These are phyloP conservation scores for Myotis daubentonii DNA, from an alignment of 2,797 vertebrate genomes.

Conservation along the genomic window DNA sequence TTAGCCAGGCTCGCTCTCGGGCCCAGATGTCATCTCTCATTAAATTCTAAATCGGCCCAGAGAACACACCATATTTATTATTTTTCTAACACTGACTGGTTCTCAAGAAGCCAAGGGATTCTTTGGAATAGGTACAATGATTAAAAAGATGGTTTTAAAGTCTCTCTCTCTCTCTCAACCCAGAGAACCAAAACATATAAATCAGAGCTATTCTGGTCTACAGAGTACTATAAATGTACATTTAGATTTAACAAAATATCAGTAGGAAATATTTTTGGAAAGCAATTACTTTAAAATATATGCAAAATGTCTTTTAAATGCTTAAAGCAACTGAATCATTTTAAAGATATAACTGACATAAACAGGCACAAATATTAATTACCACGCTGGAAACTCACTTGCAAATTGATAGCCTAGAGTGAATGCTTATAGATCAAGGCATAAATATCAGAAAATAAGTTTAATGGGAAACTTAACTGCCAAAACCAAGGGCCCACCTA, in stretches of 20 bases:
- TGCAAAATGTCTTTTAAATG: constrained; percentile 75
- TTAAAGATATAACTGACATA: constrained; percentile 74
- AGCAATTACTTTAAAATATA: constrained; percentile 82
- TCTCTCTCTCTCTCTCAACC: constrained; percentile 74
- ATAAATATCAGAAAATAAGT: constrained; percentile 50
- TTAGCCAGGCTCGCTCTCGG: neutral
- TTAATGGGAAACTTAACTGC: neutral
- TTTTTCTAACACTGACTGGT: constrained; percentile 60
- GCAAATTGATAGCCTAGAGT: constrained; percentile 67
- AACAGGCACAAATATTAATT: constrained; percentile 76
- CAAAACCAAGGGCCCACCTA: neutral
- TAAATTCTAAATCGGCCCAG: constrained; percentile 60
- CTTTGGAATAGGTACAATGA: constrained; percentile 79
- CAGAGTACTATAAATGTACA: constrained; percentile 80
- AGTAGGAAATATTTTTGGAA: constrained; percentile 76
- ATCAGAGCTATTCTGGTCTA: constrained; percentile 81
- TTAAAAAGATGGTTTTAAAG: constrained; percentile 77
- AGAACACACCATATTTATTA: constrained; percentile 58
- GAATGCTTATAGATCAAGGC: constrained; percentile 53
- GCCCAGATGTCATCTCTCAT: neutral
- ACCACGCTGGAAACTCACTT: constrained; percentile 54
- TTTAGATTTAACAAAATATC: constrained; percentile 80
- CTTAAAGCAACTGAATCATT: constrained; percentile 75
- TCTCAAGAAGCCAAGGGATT: constrained; percentile 67
- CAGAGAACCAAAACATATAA: constrained; percentile 78